These are phyloP conservation scores for Drosophila kikkawai DNA, from an alignment of 1,140 invertebrate species.

Conservation along the genomic window DNA sequence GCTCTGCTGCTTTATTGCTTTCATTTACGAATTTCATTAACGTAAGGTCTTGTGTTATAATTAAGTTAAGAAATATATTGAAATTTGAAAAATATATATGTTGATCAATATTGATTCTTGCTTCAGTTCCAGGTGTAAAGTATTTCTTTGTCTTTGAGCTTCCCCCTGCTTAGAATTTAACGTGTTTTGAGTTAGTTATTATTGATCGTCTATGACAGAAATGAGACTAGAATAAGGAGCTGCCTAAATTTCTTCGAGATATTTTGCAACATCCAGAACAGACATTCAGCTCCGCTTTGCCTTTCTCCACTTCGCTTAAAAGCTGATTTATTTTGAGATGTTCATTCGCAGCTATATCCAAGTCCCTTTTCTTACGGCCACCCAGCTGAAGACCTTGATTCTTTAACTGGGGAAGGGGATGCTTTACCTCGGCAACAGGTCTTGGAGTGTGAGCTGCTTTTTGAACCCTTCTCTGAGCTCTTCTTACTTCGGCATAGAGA, in stretches of 20 bases:
- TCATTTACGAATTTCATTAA: no score
- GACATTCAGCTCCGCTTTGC: not conserved
- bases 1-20: no score
- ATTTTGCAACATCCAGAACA: no score
- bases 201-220: no score
- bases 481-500: not conserved
- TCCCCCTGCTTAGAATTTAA: not conserved
- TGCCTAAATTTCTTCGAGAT: no score
- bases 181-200: no score
- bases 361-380: not conserved
- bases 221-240: no score
- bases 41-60: not conserved
- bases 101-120: not conserved
- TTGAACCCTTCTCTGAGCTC: not conserved
- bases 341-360: not conserved
- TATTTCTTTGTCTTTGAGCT: not conserved
- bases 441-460: not conserved
- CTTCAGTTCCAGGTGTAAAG: not conserved
- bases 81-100: slow-evolving; percentile 1
- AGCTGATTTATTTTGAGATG: not conserved
- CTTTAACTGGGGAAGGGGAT: not conserved
- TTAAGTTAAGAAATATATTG: not conserved
- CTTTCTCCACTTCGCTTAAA: not conserved
- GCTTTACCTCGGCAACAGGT: no score
- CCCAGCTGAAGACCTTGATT: not conserved